Conservation (phyloP, 2,113 vertebrate species). For the Lampris incognitus region DNA sequence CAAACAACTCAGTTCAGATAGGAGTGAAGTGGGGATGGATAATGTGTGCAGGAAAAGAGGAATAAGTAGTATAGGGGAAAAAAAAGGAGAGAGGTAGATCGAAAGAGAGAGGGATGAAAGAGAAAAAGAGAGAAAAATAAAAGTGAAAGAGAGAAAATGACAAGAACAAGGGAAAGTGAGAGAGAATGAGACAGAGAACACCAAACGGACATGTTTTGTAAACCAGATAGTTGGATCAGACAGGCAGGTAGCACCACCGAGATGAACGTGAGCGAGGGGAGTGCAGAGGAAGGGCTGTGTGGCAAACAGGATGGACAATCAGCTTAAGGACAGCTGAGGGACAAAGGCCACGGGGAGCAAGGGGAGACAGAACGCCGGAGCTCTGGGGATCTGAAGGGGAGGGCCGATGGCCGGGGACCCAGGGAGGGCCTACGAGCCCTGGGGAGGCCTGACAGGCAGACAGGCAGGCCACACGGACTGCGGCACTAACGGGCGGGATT, state of each 20-base stretch:
- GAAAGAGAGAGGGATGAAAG: background rate
- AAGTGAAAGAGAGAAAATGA: background rate
- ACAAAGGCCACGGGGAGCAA: slow-evolving; percentile 63
- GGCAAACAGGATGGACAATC: slow-evolving; percentile 38
- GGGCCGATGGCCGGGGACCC: slow-evolving; percentile 69
- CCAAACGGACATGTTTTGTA: slow-evolving; percentile 8
- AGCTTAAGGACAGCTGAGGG: slow-evolving; percentile 57
- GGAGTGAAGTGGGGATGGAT: background rate
- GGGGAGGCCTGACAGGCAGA: slow-evolving; percentile 79
- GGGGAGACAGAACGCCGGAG: slow-evolving; percentile 60
- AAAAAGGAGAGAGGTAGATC: background rate
- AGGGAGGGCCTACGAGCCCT: slow-evolving; percentile 74
- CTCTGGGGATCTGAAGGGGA: slow-evolving; percentile 72
- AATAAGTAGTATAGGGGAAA: background rate
- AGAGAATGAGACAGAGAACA: slow-evolving; percentile 11
- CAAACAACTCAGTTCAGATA: slow-evolving; percentile 8
- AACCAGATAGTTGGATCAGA: slow-evolving; percentile 14
- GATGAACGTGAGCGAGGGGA: slow-evolving; percentile 26
- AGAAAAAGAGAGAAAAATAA: background rate
- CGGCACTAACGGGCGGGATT: slow-evolving; percentile 90
- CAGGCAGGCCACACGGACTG: slow-evolving; percentile 92
- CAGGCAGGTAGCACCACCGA: slow-evolving; percentile 36
- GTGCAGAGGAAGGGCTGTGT: slow-evolving; percentile 15
- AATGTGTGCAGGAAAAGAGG: background rate
- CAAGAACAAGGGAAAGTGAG: slow-evolving; percentile 4